A percentile compares a stretch with the other conserved stretches of the same genome.
Conservation (phyloP, 2,797 vertebrate species). For the Enteromius anoplus region DNA sequence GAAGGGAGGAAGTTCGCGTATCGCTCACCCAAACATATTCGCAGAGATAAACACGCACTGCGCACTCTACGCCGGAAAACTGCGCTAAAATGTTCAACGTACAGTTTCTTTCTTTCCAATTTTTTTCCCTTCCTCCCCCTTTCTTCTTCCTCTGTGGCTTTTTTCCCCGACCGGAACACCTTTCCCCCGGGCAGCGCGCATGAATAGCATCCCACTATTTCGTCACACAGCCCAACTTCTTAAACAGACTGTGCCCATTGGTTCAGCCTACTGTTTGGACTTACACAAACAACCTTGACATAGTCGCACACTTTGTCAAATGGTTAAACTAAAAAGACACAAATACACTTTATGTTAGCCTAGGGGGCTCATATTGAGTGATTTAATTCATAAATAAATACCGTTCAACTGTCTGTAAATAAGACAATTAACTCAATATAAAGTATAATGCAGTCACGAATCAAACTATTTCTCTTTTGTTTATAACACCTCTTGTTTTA, state of each 20-base stretch:
- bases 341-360: background rate
- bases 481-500: background rate
- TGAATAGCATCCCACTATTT: slow-evolving; percentile 65
- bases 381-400: background rate
- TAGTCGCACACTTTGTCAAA: background rate
- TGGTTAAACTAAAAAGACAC: background rate
- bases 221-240: slow-evolving; percentile 71
- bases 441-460: background rate
- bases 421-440: background rate
- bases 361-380: background rate
- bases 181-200: slow-evolving; percentile 76
- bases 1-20: slow-evolving; percentile 7
- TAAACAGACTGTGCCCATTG: slow-evolving; percentile 48
- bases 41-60: background rate
- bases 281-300: slow-evolving; percentile 22
- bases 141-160: slow-evolving; percentile 68
- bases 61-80: slow-evolving; percentile 44
- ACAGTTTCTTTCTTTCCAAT: slow-evolving; percentile 78
- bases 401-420: background rate
- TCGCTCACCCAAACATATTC: slow-evolving; percentile 20
- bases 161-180: slow-evolving; percentile 74
- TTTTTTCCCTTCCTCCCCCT: slow-evolving; percentile 76
- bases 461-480: slow-evolving; percentile 7
- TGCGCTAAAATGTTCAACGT: slow-evolving; percentile 49
- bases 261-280: slow-evolving; percentile 27